Evolutionary conservation across 2,888 invertebrate species (phyloP).

Genomic region (Drosophila mimetica): DNA sequence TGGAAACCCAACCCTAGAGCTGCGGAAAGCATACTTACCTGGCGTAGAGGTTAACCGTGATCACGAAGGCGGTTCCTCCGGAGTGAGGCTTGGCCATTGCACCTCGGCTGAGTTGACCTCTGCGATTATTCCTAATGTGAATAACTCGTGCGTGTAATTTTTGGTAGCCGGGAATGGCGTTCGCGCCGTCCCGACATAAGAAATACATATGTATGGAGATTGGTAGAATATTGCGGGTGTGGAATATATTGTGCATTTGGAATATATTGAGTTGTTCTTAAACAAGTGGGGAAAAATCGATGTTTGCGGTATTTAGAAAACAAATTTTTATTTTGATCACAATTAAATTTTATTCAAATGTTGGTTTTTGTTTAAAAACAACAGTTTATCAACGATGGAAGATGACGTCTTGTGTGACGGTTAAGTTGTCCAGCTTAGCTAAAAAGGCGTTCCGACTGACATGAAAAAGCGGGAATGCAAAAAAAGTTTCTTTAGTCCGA

Average conservation of each 20-base stretch:
- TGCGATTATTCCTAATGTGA: slow-evolving; percentile 78
- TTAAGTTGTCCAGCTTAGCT: no score
- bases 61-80: slow-evolving; percentile 77
- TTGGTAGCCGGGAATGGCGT: slow-evolving; percentile 89
- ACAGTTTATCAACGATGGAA: no score
- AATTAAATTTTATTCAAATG: no score
- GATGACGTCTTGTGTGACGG: no score
- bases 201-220: no score
- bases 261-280: no score
- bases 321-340: background rate
- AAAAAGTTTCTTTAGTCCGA: no score
- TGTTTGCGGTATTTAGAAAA: background rate
- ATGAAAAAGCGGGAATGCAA: no score
- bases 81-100: slow-evolving; percentile 76
- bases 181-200: slow-evolving; percentile 86
- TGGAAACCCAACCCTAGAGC: background rate
- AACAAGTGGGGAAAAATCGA: no score
- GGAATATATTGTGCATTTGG: no score
- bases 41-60: slow-evolving; percentile 78
- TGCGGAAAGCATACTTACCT: slow-evolving; percentile 75
- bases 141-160: slow-evolving; percentile 85
- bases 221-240: no score
- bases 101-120: slow-evolving; percentile 73
- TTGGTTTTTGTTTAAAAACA: background rate
- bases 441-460: no score